These are phyloP conservation scores for Xanthostigma xanthostigma DNA, from an alignment of 2,888 invertebrate genomes.

Conservation along the genomic window DNA sequence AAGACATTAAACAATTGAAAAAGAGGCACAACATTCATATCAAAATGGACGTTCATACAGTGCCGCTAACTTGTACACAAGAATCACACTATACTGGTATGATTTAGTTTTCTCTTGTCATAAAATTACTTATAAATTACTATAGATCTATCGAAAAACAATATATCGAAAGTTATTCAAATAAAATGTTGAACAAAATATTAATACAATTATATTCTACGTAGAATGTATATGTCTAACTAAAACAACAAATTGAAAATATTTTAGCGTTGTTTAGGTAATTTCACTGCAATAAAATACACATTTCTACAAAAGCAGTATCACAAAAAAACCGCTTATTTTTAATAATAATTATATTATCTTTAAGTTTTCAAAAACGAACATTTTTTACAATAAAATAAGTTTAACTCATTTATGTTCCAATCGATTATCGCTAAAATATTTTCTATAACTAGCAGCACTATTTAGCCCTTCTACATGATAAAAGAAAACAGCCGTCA, in stretches of 20 bases:
- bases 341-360: too few relatives aligned
- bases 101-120: neutral
- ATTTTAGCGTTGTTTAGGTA: neutral
- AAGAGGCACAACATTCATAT: constrained; percentile 7
- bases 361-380: too few relatives aligned
- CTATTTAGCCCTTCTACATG: too few relatives aligned
- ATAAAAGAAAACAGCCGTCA: too few relatives aligned
- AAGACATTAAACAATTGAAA: constrained; percentile 3
- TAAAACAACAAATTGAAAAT: neutral
- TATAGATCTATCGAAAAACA: constrained; percentile 2
- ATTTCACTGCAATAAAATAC: too few relatives aligned
- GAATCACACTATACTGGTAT: neutral
- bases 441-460: too few relatives aligned
- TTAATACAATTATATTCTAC: constrained; percentile 1
- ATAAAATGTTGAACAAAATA: constrained; percentile 1
- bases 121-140: neutral
- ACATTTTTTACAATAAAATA: too few relatives aligned
- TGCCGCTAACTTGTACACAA: neutral
- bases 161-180: constrained; percentile 3
- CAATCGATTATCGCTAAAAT: too few relatives aligned
- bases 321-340: too few relatives aligned
- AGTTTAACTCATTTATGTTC: too few relatives aligned
- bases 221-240: constrained; percentile 2
- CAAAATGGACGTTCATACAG: constrained; percentile 6
- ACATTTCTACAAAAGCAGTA: too few relatives aligned